A percentile compares a stretch with the other conserved stretches of the same genome.
phyloP scores from a whole-genome alignment of 1,140 invertebrate species.

The Cotesia vestalis region DNA sequence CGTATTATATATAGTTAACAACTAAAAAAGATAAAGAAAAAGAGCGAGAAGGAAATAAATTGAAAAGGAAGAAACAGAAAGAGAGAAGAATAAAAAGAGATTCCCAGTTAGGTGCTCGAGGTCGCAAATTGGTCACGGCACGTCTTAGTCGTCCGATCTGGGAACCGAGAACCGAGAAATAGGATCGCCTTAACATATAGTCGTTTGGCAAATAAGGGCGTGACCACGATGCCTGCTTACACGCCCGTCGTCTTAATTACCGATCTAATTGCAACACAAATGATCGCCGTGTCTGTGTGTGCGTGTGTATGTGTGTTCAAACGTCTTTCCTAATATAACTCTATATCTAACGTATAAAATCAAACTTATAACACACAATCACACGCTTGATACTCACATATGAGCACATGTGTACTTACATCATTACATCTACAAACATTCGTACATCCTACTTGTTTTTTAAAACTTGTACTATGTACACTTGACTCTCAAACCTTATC shows the following conservation, averaged over 20 bases:
- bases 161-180: constrained; percentile 32
- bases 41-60: neutral
- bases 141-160: constrained; percentile 6
- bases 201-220: constrained; percentile 41
- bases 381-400: too few relatives aligned
- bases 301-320: constrained; percentile 5
- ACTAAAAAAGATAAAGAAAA: neutral
- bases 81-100: neutral
- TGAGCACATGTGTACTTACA: too few relatives aligned
- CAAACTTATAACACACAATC: too few relatives aligned
- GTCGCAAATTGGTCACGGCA: constrained; percentile 30
- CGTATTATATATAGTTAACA: too few relatives aligned
- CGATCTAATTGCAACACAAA: constrained; percentile 39
- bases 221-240: constrained; percentile 31
- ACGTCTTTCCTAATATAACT: constrained; percentile 9
- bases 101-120: neutral
- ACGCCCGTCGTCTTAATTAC: constrained; percentile 39
- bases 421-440: too few relatives aligned
- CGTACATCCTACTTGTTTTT: too few relatives aligned
- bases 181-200: constrained; percentile 18
- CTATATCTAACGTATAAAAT: neutral
- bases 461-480: too few relatives aligned
- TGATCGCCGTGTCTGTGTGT: constrained; percentile 20
- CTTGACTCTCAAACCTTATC: too few relatives aligned
- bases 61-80: constrained; percentile 2